Conservation (phyloP, 1,140 invertebrate genomes). For the Brachionus plicatilis region DNA sequence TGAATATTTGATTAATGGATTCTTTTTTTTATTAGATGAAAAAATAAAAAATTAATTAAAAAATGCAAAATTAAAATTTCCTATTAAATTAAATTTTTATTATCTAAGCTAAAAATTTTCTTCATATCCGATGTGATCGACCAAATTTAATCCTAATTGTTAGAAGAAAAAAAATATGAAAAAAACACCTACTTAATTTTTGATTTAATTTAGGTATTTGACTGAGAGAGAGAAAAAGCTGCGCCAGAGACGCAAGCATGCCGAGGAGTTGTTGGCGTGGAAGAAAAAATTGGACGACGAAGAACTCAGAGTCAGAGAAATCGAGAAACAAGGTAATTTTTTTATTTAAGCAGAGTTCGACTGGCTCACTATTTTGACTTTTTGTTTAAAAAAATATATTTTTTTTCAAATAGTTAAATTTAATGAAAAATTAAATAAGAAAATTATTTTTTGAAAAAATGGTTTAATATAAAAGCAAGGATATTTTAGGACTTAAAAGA, state of each 20-base stretch:
- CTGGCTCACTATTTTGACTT: too few relatives aligned
- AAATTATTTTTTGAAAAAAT: too few relatives aligned
- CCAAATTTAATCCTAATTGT: not conserved
- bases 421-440: too few relatives aligned
- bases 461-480: too few relatives aligned
- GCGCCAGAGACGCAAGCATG: constrained; percentile 50
- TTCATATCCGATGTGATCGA: not conserved
- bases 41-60: not conserved
- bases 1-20: not conserved
- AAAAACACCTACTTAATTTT: not conserved
- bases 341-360: not conserved
- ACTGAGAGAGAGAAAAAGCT: constrained; percentile 52
- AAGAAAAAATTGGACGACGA: constrained; percentile 53
- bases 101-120: not conserved
- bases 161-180: not conserved
- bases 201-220: constrained; percentile 47
- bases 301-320: constrained; percentile 49
- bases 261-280: constrained; percentile 53
- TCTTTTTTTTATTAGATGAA: not conserved
- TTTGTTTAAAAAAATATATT: not conserved
- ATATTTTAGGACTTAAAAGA: too few relatives aligned
- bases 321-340: constrained; percentile 48
- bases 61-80: not conserved
- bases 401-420: not conserved
- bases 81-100: not conserved